Evolutionary conservation across 2,888 invertebrate species (phyloP).

Genomic region (Cephalotes varians): DNA sequence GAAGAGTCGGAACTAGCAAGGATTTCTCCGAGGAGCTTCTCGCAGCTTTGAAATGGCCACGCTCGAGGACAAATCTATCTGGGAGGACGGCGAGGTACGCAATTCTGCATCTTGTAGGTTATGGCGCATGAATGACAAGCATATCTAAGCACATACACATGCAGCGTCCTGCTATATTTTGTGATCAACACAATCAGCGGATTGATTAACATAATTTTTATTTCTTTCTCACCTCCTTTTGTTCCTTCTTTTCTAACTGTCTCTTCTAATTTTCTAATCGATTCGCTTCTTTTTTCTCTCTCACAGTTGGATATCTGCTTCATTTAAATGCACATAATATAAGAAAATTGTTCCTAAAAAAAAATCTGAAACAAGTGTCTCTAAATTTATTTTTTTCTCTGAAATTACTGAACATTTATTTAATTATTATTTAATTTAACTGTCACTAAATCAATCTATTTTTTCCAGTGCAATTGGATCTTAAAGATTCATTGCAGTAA

Average conservation of each 20-base stretch:
- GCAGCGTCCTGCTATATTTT: background rate
- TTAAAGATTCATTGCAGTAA: background rate
- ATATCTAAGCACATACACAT: slow-evolving; percentile 61
- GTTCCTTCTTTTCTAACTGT: background rate
- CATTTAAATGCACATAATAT: background rate
- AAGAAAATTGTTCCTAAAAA: background rate
- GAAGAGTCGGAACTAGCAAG: background rate
- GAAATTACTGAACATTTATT: background rate
- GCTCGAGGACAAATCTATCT: slow-evolving; percentile 85
- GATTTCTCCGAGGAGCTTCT: background rate
- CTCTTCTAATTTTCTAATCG: background rate
- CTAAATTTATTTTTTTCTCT: background rate
- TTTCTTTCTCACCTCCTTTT: background rate
- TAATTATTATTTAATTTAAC: background rate
- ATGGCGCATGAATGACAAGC: slow-evolving; percentile 79
- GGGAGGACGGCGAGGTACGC: slow-evolving; percentile 85
- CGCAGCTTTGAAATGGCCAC: slow-evolving; percentile 78
- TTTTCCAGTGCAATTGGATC: background rate
- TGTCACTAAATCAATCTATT: background rate
- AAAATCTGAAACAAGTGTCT: background rate
- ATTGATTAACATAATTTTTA: background rate
- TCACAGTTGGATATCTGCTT: background rate
- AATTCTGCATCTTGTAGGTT: slow-evolving; percentile 70
- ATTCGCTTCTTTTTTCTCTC: background rate
- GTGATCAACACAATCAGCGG: background rate